Conservation (phyloP, 2,888 invertebrate genomes). For the Anagyrus pseudococci region DNA sequence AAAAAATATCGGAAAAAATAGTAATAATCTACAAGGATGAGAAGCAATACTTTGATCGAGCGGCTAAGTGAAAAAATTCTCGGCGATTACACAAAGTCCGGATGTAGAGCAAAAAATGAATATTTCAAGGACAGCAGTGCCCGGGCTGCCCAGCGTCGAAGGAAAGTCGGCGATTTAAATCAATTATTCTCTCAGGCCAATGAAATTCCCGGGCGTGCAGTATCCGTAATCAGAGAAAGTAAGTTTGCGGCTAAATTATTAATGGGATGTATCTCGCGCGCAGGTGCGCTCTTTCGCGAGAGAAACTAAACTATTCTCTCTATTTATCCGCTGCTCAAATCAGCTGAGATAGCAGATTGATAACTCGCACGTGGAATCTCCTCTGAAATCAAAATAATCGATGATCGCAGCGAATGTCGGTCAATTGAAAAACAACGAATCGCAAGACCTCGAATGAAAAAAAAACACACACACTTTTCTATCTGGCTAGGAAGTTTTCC, state of each 20-base stretch:
- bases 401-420: too few species aligned
- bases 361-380: neutral
- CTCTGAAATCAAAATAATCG: too few species aligned
- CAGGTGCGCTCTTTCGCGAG: neutral
- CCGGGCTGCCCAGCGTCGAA: neutral
- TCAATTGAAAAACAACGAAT: too few species aligned
- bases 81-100: too few species aligned
- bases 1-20: too few species aligned
- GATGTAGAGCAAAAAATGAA: too few species aligned
- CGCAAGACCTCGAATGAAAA: neutral
- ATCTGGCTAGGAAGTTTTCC: too few species aligned
- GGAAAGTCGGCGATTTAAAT: neutral
- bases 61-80: too few species aligned
- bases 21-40: too few species aligned
- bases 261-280: conserved; percentile 1
- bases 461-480: too few species aligned
- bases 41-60: too few species aligned
- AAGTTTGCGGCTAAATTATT: conserved; percentile 4
- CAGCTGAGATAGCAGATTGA: neutral
- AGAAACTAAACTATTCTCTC: neutral
- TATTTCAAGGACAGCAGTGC: too few species aligned
- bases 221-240: neutral
- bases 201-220: neutral
- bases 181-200: neutral
- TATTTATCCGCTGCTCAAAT: neutral